A percentile compares a stretch with the other conserved stretches of the same genome.
These are phyloP conservation scores for Xylota sylvarum DNA, from an alignment of 2,888 invertebrate species.

Conservation along the genomic window DNA sequence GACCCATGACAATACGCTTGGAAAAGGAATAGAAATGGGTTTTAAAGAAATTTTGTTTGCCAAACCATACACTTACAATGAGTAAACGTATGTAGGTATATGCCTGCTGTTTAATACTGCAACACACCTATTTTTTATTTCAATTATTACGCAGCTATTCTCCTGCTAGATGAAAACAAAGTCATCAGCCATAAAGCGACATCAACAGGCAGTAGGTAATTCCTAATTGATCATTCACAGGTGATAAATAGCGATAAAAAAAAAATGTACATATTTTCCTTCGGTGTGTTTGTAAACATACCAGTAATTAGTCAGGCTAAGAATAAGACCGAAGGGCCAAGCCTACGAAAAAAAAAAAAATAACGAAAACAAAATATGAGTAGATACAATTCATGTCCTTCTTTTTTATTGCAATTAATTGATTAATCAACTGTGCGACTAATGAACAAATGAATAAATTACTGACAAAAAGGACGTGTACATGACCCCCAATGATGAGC, in stretches of 20 bases:
- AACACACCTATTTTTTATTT: conserved; percentile 27
- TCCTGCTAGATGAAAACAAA: conserved; percentile 20
- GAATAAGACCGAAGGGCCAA: conserved; percentile 37
- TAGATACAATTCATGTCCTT: conserved; percentile 43
- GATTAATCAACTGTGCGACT: conserved; percentile 70
- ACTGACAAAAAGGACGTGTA: conserved; percentile 37
- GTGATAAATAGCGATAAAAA: conserved; percentile 43
- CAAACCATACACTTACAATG: too few species aligned
- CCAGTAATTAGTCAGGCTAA: conserved; percentile 35
- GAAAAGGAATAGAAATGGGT: conserved; percentile 22
- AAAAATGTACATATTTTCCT: not conserved
- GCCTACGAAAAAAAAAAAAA: conserved; percentile 51
- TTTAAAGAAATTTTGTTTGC: not conserved
- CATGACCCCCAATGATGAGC: conserved; percentile 66
- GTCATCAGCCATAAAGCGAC: conserved; percentile 31
- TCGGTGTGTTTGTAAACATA: not conserved
- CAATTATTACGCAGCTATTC: conserved; percentile 23
- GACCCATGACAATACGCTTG: conserved; percentile 23
- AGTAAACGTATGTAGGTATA: too few species aligned
- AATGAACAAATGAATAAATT: conserved; percentile 74
- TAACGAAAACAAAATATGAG: conserved; percentile 20
- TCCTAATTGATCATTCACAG: conserved; percentile 54
- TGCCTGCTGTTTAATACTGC: not conserved
- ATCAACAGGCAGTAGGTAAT: conserved; percentile 34
- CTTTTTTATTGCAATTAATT: conserved; percentile 70